Evolutionary conservation across 2,113 vertebrate species (phyloP).

Genomic region (human (Homo sapiens)): DNA sequence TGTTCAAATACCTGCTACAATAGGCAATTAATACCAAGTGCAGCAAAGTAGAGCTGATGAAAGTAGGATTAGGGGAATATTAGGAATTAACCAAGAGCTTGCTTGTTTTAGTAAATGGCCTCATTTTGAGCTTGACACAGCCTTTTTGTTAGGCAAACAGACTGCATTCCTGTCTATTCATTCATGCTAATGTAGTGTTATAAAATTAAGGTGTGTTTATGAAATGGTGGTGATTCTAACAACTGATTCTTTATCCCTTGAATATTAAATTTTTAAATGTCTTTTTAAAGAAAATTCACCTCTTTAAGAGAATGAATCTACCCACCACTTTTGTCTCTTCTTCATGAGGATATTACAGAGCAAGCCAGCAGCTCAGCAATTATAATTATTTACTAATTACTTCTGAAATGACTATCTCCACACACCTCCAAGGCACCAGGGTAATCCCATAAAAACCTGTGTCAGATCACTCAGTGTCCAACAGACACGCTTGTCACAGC

Average conservation of each 20-base stretch:
- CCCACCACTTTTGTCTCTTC: not conserved
- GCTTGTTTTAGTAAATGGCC: conserved; percentile 64
- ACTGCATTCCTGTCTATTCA: conserved; percentile 47
- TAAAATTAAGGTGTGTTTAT: not conserved
- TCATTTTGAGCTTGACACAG: conserved; percentile 49
- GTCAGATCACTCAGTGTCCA: not conserved
- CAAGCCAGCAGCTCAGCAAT: not conserved
- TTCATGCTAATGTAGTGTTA: not conserved
- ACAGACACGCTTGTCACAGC: not conserved
- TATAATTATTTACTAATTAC: not conserved
- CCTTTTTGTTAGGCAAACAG: conserved; percentile 52
- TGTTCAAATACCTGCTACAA: conserved; percentile 77
- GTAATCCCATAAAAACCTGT: not conserved
- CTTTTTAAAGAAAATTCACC: not conserved
- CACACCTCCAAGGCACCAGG: not conserved
- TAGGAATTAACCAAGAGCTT: conserved; percentile 65
- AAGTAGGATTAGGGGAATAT: conserved; percentile 52
- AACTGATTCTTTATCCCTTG: not conserved
- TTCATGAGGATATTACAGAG: not conserved
- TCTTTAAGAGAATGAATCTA: not conserved
- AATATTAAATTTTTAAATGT: not conserved
- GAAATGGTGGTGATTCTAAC: not conserved
- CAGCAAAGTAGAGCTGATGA: not conserved
- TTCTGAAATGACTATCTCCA: not conserved
- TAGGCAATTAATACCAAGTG: conserved; percentile 27